Base-by-base conservation (phyloP, 2,113 vertebrate species). In the Sinosuthora webbiana region DNA sequence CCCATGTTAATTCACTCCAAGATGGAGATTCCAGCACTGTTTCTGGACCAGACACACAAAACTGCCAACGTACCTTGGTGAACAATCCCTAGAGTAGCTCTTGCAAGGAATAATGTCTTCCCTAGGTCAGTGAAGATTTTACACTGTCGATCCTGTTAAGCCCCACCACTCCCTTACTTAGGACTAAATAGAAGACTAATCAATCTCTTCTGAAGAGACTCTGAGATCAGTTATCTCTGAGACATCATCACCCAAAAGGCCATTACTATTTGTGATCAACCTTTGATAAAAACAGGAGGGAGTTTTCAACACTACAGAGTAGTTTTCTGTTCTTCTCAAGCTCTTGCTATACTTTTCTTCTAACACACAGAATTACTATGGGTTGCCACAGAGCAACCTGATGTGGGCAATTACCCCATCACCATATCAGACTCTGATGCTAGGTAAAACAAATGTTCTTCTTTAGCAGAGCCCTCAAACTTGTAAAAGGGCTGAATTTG, bases 51-150 rank as follows among this genome's bases (percentile, higher is more conserved):
- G 53, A 57, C 42, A 57, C 57, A 57, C 23, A 79, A 15, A 79
- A 76, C 3, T 12, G 50, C 30, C 33, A 69, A 44, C 0, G 0
- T 2, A 71, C 33, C 56, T 52, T 31, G 23, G 37, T 2, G 6
- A 84, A 55, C 19, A 68, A 52, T 4, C 57, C 35, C 64, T 16
- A 49, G 14, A 56, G 60, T 0, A 83, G 60, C 41, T 57, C 44
- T 80, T 37, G 41, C 10, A 44, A 53, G 25, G 37, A 93, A 37
- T 23, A 47, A 35, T 3, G 20, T 35, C 44, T 42, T 77, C 57
- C 71, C 27, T 9, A 65, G 23, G 42, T 50, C 70, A 74, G 10
- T 5, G 24, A 83, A 68, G 56, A 53, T 41, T 81, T 49, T 44
- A 63, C 9, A 9, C 12, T 80, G 27, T 25, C 0, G 0, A 69